Base-by-base conservation (phyloP, 2,797 vertebrate genomes). In the Etheostoma nigrum region DNA sequence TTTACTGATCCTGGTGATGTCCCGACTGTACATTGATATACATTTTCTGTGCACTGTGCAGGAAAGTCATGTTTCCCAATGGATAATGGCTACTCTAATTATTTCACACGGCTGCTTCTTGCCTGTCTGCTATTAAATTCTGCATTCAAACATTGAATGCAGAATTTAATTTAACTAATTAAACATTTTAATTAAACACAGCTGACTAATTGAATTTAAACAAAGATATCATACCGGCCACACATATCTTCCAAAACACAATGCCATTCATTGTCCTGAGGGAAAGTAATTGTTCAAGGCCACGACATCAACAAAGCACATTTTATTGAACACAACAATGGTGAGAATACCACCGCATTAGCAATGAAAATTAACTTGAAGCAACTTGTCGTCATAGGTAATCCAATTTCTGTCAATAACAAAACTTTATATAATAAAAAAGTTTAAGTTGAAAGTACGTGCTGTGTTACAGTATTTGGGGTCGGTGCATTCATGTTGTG, bases 131-230 rank as follows among this genome's bases (percentile, higher is more conserved):
- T 15, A 30, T 63, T 33, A 33, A 64, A 33, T 49, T 49, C 47
- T 64, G 62, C 47, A 33, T 49, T 69, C 25, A 5, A 49, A 75
- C 87, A 89, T 86, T 65, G 47, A 82, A 81, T 74, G 76, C 65
- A 59, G 80, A 54, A 74, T 88, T 83, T 87, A 90, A 93, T 79
- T 90, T 57, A 86, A 83, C 86, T 84, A 85, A 90, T 92, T 84
- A 90, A 91, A 86, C 73, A 74, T 61, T 84, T 87, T 90, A 85
- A 91, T 92, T 89, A 86, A 90, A 86, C 77, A 71, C 78, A 73
- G 84, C 70, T 81, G 80, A 84, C 81, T 87, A 87, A 91, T 91
- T 88, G 74, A 86, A 88, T 89, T 67, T 76, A 84, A 89, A 90
- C 87, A 73, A 88, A 85, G 67, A 78, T 81, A 82, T 88, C 85